Conservation (phyloP, 1,140 invertebrate species). For the Ceratina japonica region DNA sequence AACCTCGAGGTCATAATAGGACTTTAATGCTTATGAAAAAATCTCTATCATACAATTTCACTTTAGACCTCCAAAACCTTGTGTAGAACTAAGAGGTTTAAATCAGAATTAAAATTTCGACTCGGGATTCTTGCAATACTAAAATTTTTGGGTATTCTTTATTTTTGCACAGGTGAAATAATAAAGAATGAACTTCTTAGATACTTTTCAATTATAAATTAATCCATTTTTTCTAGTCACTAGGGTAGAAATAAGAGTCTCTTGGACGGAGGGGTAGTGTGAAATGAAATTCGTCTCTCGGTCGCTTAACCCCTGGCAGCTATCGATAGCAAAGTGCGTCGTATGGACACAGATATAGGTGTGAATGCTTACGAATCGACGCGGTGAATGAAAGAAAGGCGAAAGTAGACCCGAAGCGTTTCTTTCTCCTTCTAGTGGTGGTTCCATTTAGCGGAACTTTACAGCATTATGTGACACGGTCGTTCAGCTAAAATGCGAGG, state of each 20-base stretch:
- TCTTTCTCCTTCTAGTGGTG: constrained; percentile 64
- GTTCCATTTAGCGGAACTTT: constrained; percentile 66
- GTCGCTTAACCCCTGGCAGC: neutral
- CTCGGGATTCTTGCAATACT: constrained; percentile 38
- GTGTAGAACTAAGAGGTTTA: too few relatives aligned
- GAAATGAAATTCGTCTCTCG: neutral
- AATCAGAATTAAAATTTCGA: too few relatives aligned
- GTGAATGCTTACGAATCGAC: constrained; percentile 41
- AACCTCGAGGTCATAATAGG: too few relatives aligned
- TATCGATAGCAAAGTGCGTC: constrained; percentile 22
- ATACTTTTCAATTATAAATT: neutral
- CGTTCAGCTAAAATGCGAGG: constrained; percentile 61
- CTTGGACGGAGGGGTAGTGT: too few relatives aligned
- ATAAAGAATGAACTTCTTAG: neutral
- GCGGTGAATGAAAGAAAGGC: constrained; percentile 43
- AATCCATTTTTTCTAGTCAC: too few relatives aligned
- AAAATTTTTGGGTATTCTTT: constrained; percentile 28
- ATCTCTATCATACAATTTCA: too few relatives aligned
- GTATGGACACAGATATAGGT: constrained; percentile 18
- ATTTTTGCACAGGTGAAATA: neutral
- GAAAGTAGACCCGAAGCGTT: constrained; percentile 59
- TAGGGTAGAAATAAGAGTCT: too few relatives aligned
- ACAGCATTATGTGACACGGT: constrained; percentile 59
- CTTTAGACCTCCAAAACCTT: too few relatives aligned
- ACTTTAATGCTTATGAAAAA: too few relatives aligned